Percentiles rank a stretch among this genome's conserved stretches.
Conservation (phyloP, 2,888 invertebrate genomes). For the Orgyia antiqua region DNA sequence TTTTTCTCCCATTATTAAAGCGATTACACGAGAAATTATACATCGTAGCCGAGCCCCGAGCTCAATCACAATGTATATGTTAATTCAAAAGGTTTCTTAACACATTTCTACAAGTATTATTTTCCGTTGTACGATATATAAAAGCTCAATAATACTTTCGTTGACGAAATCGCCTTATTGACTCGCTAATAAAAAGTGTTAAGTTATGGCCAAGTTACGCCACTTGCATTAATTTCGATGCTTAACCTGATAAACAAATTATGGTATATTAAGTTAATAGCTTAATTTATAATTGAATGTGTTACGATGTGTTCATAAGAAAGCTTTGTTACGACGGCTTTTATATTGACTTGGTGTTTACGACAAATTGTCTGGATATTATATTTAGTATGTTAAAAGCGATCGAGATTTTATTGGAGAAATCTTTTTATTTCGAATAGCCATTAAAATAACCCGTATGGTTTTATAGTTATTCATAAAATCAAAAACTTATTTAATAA, state of each 20-base stretch:
- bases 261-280: slow-evolving; percentile 76
- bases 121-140: slow-evolving; percentile 25
- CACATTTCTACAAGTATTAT: slow-evolving; percentile 22
- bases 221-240: slow-evolving; percentile 77
- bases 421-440: slow-evolving; percentile 39
- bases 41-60: slow-evolving; percentile 63
- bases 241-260: slow-evolving; percentile 78
- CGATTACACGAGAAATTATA: slow-evolving; percentile 78
- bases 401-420: slow-evolving; percentile 36
- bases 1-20: slow-evolving; percentile 74
- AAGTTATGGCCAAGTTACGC: slow-evolving; percentile 76
- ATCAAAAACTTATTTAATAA: too few relatives aligned
- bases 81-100: slow-evolving; percentile 34
- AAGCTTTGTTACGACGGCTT: slow-evolving; percentile 62
- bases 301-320: slow-evolving; percentile 66
- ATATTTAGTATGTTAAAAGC: slow-evolving; percentile 23
- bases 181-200: slow-evolving; percentile 75
- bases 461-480: too few relatives aligned
- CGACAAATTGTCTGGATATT: slow-evolving; percentile 58
- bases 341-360: slow-evolving; percentile 51
- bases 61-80: slow-evolving; percentile 33
- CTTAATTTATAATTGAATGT: slow-evolving; percentile 77
- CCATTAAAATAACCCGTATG: too few relatives aligned
- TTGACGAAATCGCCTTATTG: slow-evolving; percentile 72
- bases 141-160: slow-evolving; percentile 54